Evolutionary conservation across 1,140 invertebrate species (phyloP), one percentile per base, ranked within the genome.

Genomic region (Ladona fulva): DNA sequence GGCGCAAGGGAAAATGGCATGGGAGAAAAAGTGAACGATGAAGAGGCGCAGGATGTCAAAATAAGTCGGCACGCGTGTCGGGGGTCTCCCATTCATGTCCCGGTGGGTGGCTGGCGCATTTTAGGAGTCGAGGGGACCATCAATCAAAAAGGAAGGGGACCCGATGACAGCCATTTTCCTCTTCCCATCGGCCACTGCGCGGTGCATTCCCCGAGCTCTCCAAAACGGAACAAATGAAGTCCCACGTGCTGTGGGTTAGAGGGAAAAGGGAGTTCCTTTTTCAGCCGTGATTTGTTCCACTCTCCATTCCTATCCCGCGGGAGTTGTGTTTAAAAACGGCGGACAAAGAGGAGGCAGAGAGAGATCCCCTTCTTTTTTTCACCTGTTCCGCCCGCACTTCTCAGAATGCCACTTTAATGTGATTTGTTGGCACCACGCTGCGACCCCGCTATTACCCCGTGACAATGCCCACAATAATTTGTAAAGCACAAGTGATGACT

Each of bases 371-470:
- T 66, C 12, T 66, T 66, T 66, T 66, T 12, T 66, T 66, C 52
- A 16, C 52, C 19, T 19, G 44, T 19, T 52, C 44, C 19, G 44
- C 44, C 52, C 52, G 52, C 16, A 22, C 16, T 66, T 66, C 52
- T 66, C 52, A 66, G n/a, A 66, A 66, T 22, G 14, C 52, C 52
- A 19, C 52, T 22, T 66, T 66, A 66, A 66, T 66, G 52, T 66
- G 52, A 66, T 66, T 66, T 66, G 52, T 66, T 66, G 52, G 52
- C 52, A 66, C 52, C 52, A 66, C n/a, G 52, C 52, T 66, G 52
- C n/a, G 52, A 22, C 14, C 16, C 5, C 52, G 52, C 52, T 66
- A 66, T 66, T 66, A 66, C 52, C 52, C 52, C 52, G 52, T 66
- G 52, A 66, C 52, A 66, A 66, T 66, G 52, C 16, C 16, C 52